Conservation (phyloP, 2,888 invertebrate genomes). For the Scelioninae gen. 1 region DNA sequence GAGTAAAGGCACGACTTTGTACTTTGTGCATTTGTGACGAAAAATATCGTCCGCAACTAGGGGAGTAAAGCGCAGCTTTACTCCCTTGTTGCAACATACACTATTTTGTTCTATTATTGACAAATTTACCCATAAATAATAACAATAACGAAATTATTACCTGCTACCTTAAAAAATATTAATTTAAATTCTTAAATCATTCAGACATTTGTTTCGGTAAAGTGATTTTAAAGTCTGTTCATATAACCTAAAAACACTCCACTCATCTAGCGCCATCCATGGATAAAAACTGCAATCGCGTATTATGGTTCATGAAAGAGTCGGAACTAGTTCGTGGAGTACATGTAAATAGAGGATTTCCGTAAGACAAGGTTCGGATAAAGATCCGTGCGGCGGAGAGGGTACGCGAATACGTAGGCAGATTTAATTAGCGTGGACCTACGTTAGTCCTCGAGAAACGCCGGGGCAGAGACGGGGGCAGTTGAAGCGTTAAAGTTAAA, state of each 20-base stretch:
- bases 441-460: conserved; percentile 74
- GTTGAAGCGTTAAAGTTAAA: conserved; percentile 84
- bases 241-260: background rate
- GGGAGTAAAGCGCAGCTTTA: too few relatives aligned
- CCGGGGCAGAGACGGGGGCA: conserved; percentile 72
- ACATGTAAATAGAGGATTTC: conserved; percentile 57
- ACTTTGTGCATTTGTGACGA: too few relatives aligned
- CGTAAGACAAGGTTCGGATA: conserved; percentile 59
- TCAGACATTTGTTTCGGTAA: too few relatives aligned
- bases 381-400: conserved; percentile 35
- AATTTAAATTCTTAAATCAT: too few relatives aligned
- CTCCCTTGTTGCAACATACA: too few relatives aligned
- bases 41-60: too few relatives aligned
- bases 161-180: too few relatives aligned
- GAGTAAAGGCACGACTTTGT: too few relatives aligned
- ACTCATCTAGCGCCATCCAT: conserved; percentile 15
- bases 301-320: conserved; percentile 47
- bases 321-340: conserved; percentile 43
- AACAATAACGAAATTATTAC: too few relatives aligned
- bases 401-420: conserved; percentile 69
- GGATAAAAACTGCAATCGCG: conserved; percentile 44
- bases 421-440: conserved; percentile 84
- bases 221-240: too few relatives aligned
- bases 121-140: too few relatives aligned
- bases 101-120: too few relatives aligned